Conservation (phyloP, 37 sponge, comb jelly and placozoan genomes). For the Theonella swinhoei region DNA sequence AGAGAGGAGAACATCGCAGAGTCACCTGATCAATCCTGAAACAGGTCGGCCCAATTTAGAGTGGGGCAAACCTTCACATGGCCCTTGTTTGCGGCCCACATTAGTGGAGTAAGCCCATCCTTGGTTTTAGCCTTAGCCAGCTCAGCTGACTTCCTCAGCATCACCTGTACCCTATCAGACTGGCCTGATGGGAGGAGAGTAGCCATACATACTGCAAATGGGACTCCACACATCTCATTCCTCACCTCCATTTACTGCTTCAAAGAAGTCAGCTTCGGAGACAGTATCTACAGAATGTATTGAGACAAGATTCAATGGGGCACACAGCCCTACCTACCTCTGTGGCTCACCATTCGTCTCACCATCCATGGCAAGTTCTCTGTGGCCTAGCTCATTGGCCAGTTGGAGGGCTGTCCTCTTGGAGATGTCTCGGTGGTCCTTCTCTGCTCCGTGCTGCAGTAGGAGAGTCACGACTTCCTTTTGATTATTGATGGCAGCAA, state of each 20-base stretch:
- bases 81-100: slow-evolving; percentile 81
- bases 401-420: slow-evolving; percentile 46
- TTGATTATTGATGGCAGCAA: slow-evolving; percentile 80
- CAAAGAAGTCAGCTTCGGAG: slow-evolving; percentile 59
- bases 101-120: slow-evolving; percentile 90
- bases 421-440: slow-evolving; percentile 31
- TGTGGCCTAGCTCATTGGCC: slow-evolving; percentile 38
- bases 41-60: background rate
- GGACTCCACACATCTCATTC: background rate
- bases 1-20: background rate
- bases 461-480: slow-evolving; percentile 46
- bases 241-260: slow-evolving; percentile 60
- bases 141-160: slow-evolving; percentile 8
- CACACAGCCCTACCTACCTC: too few relatives aligned
- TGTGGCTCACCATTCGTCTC: background rate
- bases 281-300: slow-evolving; percentile 8
- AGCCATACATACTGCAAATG: background rate
- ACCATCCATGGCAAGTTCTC: slow-evolving; percentile 24
- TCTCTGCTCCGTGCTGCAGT: slow-evolving; percentile 56
- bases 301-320: too few relatives aligned
- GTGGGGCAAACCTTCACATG: slow-evolving; percentile 46
- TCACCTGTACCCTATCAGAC: slow-evolving; percentile 1
- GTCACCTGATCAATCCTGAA: too few relatives aligned
- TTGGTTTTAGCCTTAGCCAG: slow-evolving; percentile 36
- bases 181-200: slow-evolving; percentile 24